Conservation (phyloP, 2,888 invertebrate genomes). For the Ichneumoninae sp. region DNA sequence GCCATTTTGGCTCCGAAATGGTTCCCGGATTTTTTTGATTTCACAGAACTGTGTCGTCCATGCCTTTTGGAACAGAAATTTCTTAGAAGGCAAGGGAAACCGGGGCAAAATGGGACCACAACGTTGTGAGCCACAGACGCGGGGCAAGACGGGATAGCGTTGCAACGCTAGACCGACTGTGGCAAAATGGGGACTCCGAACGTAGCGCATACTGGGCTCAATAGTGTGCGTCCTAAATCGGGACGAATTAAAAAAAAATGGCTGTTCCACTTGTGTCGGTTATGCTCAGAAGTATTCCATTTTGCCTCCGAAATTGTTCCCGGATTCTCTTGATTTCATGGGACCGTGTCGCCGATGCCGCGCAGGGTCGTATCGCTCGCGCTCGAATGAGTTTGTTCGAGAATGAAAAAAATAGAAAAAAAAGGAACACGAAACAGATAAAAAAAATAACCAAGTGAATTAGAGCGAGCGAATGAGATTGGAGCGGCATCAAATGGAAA, state of each 20-base stretch:
- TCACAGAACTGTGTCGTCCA: conserved; percentile 22
- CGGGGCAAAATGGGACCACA: too few relatives aligned
- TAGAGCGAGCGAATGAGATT: neutral
- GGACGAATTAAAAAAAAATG: neutral
- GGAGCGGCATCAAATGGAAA: neutral
- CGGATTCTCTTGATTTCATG: conserved; percentile 37
- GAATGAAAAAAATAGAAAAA: conserved; percentile 24
- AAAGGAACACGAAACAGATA: neutral
- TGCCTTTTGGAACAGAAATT: too few relatives aligned
- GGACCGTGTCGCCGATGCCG: conserved; percentile 7
- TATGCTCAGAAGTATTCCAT: too few relatives aligned
- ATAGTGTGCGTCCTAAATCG: too few relatives aligned
- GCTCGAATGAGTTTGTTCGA: conserved; percentile 12
- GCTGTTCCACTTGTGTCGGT: too few relatives aligned
- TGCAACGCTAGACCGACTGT: too few relatives aligned
- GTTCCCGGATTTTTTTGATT: conserved; percentile 29
- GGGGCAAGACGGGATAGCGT: too few relatives aligned
- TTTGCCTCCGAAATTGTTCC: neutral
- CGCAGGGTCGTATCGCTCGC: neutral
- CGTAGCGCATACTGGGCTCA: too few relatives aligned
- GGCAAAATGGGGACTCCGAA: too few relatives aligned
- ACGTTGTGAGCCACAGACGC: too few relatives aligned
- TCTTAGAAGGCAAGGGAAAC: too few relatives aligned
- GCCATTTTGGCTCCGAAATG: neutral
- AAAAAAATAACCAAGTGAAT: neutral